Evolutionary conservation across 2,888 invertebrate species (phyloP).

Genomic region (Biston betularia): DNA sequence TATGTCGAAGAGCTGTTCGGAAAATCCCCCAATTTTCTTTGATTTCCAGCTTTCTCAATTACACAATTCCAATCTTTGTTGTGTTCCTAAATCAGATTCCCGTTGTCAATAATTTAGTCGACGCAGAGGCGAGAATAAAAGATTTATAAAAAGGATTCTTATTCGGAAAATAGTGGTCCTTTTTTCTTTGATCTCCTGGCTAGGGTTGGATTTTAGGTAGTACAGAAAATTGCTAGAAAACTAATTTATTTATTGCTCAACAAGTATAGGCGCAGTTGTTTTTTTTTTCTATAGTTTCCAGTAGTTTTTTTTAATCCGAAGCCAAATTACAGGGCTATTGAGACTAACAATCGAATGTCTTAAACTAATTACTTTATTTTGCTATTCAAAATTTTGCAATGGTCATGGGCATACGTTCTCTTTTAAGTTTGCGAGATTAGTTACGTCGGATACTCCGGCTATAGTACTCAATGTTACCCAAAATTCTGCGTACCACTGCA

Average conservation of each 20-base stretch:
- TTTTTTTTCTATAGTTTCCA: no score
- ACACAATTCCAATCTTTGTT: constrained; percentile 6
- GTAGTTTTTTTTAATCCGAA: no score
- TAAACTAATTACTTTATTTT: no score
- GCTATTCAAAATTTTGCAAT: no score
- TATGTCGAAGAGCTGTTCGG: background rate
- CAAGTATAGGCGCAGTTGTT: background rate
- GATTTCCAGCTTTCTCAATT: background rate
- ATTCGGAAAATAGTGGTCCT: constrained; percentile 27
- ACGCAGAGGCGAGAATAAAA: constrained; percentile 34
- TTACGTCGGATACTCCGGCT: no score
- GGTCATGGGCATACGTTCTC: no score
- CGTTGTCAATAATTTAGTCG: constrained; percentile 34
- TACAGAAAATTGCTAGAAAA: constrained; percentile 25
- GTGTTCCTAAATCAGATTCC: constrained; percentile 9
- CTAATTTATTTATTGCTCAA: background rate
- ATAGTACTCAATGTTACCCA: no score
- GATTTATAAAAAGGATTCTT: constrained; percentile 39
- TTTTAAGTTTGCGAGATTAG: no score
- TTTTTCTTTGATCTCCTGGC: constrained; percentile 40
- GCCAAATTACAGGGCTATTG: no score
- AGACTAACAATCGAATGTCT: no score
- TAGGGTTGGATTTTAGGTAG: constrained; percentile 2
- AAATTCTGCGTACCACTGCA: no score
- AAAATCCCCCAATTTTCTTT: no score